Evolutionary conservation across 92 coral and sea anemone species (phyloP), one percentile per base, ranked within the genome.

Genomic region (Parazoanthus atlanticus): DNA sequence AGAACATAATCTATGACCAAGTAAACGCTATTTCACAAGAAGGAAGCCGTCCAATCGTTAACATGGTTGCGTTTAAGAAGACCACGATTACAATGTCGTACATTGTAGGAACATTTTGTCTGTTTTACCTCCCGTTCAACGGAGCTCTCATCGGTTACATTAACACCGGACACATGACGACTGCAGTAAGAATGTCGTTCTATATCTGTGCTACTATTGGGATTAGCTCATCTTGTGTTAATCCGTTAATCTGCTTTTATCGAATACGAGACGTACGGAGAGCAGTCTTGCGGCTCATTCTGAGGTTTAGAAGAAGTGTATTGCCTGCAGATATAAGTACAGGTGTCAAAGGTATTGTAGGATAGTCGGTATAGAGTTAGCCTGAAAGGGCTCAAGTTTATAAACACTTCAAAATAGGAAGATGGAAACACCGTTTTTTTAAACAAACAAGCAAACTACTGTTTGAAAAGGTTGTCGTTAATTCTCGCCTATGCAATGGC

Each of bases 121-220:
- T 78, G 82, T 78, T 78, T 78, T 78, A 78, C 65, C 12, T 78
- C 21, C 67, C 82, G 40, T 78, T 78, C 38, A 78, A 78, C 25
- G 82, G 64, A 5, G 31, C 36, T 0, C 82, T 78, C 23, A 78
- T 78, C 28, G 82, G 82, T n/a, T 78, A 78, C 38, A 47, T 78
- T 2, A 6, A 47, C 19, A 28, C 21, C 21, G 33, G 82, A 26
- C 30, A 49, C 38, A 28, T 16, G 64, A 46, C 82, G 31, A 49
- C 65, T 78, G 33, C 66, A 7, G 64, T 78, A 29, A 9, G 82
- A 23, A 41, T 43, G 36, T 26, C 82, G 36, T 78, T 10, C 34
- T 78, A 78, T n/a, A 26, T 28, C 10, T n/a, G 66, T 30, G 82
- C 34, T 21, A 26, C 65, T 26, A 12, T 78, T n/a, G 82, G 64